A percentile compares a stretch with the other conserved stretches of the same genome.
These are phyloP conservation scores for Coptodon bakossiorum DNA, from an alignment of 2,113 vertebrate species.

Conservation along the genomic window DNA sequence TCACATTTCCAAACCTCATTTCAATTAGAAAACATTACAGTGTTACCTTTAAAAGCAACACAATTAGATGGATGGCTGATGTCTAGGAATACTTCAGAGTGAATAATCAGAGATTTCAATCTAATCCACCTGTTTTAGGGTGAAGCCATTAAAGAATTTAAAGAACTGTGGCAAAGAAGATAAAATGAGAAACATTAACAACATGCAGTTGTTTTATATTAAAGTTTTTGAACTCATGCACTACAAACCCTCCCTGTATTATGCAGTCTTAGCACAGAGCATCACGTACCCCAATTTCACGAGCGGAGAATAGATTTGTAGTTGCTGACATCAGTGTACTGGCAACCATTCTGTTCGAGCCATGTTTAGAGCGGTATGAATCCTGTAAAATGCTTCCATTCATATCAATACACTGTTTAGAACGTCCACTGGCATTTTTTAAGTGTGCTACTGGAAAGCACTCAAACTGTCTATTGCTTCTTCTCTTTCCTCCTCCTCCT, in stretches of 20 bases:
- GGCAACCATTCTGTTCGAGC: not conserved
- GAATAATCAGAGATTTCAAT: not conserved
- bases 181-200: not conserved
- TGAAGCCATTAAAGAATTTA: not conserved
- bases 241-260: not conserved
- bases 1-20: not conserved
- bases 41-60: not conserved
- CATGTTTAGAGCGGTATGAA: accelerated
- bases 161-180: not conserved
- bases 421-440: not conserved
- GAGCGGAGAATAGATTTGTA: not conserved
- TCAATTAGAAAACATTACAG: not conserved
- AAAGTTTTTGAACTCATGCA: not conserved
- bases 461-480: not conserved
- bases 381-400: not conserved
- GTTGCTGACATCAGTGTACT: not conserved
- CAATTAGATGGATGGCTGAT: not conserved
- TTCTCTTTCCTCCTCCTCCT: not conserved
- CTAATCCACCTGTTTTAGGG: not conserved
- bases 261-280: not conserved
- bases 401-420: accelerated
- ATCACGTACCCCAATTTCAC: not conserved
- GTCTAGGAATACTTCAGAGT: not conserved
- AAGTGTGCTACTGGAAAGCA: not conserved
- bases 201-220: not conserved